Base-by-base conservation (phyloP, 2,797 vertebrate genomes). In the Pantherophis vulpinus region DNA sequence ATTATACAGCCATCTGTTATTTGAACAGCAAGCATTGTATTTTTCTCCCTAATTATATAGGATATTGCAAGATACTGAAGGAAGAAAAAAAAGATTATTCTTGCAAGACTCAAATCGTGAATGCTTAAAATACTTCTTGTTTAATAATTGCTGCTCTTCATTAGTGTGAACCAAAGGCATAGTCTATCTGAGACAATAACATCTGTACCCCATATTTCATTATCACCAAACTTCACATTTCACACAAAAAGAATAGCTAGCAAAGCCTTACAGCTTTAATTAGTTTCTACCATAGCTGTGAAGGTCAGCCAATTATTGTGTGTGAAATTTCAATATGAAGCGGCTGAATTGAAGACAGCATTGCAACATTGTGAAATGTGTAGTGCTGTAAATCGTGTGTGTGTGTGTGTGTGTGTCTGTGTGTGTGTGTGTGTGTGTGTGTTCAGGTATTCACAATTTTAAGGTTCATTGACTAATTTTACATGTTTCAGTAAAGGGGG, bases 271-370 rank as follows among this genome's bases (percentile, higher is more conserved):
- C 98, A 99, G 98, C 98, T 98, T 99, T 99, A 99, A 99, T 99
- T 99, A 99, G 99, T 98, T 98, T 98, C 98, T 99, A 98, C 98
- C 97, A 97, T 98, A 98, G 98, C 98, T 98, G 98, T 98, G 99
- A 99, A 99, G 99, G 99, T 99, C 99, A 99, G 98, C 98, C 98
- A 99, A 99, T 99, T 99, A 99, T 98, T 98, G 98, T 98, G 98
- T 98, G 98, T 98, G 98, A 99, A 98, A 98, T 98, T 98, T 99
- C 98, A 98, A 98, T 98, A 98, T 97, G 96, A 97, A 97, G 97
- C 97, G 91, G 97, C 97, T 96, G 97, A 97, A 98, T 97, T 97
- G 97, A 98, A 98, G 97, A 96, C 95, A 98, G 97, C 96, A 95
- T 95, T 96, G 95, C 96, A 98, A 97, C 96, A 97, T 94, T 96